phyloP scores from a whole-genome alignment of 1,140 invertebrate species.

The Drosophila subobscura region DNA sequence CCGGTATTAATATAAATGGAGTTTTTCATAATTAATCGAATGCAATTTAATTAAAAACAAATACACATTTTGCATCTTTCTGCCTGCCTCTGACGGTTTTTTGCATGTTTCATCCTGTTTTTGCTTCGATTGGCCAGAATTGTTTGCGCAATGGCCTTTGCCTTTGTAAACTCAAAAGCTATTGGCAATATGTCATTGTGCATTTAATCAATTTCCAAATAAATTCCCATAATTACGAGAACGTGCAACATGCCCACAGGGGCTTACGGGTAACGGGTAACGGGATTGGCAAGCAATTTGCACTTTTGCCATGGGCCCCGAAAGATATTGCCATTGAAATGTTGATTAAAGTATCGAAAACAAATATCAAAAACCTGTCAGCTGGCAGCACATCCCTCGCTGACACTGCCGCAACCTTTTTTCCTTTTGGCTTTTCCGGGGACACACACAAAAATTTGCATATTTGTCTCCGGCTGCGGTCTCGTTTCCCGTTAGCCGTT shows the following conservation, averaged over 20 bases:
- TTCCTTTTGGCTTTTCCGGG: constrained; percentile 3
- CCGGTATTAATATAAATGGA: constrained; percentile 29
- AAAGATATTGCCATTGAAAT: constrained; percentile 50
- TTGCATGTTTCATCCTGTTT: constrained; percentile 1
- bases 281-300: constrained; percentile 52
- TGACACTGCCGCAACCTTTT: background rate
- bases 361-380: constrained; percentile 51
- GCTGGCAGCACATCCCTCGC: background rate
- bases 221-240: constrained; percentile 48
- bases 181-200: constrained; percentile 58
- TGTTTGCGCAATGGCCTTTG: background rate
- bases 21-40: constrained; percentile 62
- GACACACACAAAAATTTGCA: constrained; percentile 43
- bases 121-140: constrained; percentile 15
- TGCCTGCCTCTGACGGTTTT: background rate
- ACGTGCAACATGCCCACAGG: no score
- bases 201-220: constrained; percentile 55
- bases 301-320: constrained; percentile 28
- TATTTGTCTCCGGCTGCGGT: constrained; percentile 59
- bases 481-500: background rate
- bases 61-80: constrained; percentile 32
- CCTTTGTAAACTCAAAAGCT: constrained; percentile 47
- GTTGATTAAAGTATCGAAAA: constrained; percentile 61
- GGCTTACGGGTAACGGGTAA: background rate
- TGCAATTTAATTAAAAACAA: constrained; percentile 66